A percentile compares a stretch with the other conserved stretches of the same genome.
phyloP scores from a whole-genome alignment of 1,140 invertebrate species.

The Druon quercuslanigerum region DNA sequence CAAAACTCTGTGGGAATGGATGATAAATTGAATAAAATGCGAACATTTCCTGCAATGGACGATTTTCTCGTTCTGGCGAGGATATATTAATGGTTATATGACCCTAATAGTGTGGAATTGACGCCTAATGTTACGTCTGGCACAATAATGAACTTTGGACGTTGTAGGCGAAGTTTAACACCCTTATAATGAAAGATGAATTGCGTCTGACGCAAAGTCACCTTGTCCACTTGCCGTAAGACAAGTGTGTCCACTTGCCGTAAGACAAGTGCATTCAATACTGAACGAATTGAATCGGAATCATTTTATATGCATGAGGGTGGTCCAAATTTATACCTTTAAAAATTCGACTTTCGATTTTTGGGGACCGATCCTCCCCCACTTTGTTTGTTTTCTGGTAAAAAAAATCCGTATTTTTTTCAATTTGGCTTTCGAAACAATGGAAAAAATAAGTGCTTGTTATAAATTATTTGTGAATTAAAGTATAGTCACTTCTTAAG shows the following conservation, averaged over 20 bases:
- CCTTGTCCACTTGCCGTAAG: slow-evolving; percentile 1
- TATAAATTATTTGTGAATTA: too few species aligned
- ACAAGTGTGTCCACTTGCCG: not conserved
- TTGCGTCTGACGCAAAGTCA: slow-evolving; percentile 32
- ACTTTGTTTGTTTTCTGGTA: too few species aligned
- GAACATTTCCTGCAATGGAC: slow-evolving; percentile 1
- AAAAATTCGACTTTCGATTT: too few species aligned
- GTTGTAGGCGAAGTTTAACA: slow-evolving; percentile 4
- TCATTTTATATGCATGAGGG: too few species aligned
- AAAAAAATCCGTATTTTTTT: too few species aligned
- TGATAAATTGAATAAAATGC: not conserved
- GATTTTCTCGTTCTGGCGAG: slow-evolving; percentile 19
- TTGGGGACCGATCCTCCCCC: too few species aligned
- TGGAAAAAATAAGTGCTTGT: too few species aligned
- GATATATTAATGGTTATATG: slow-evolving; percentile 28
- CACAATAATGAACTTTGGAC: slow-evolving; percentile 9
- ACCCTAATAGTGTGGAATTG: slow-evolving; percentile 27
- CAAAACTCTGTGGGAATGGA: not conserved
- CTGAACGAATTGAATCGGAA: too few species aligned
- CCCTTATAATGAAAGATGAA: slow-evolving; percentile 15
- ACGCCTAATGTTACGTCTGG: not conserved
- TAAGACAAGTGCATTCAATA: not conserved
- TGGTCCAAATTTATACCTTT: too few species aligned
- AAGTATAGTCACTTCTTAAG: too few species aligned
- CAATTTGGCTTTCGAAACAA: too few species aligned